A percentile compares a stretch with the other conserved stretches of the same genome.
Conservation (phyloP, 2,113 vertebrate species). For the Bathybates hornii region DNA sequence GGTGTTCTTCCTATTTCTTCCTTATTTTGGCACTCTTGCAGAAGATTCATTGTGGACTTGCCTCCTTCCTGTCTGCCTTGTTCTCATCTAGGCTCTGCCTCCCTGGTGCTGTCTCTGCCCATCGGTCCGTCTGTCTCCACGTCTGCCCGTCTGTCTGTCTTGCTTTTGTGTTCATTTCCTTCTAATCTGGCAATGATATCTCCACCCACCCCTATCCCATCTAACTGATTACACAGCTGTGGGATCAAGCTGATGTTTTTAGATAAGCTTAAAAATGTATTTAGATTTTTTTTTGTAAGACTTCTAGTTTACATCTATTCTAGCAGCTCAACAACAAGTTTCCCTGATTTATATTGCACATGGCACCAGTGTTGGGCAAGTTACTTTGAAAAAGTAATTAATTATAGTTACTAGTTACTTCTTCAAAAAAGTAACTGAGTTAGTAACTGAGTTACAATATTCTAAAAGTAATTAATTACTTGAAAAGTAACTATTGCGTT, state of each 20-base stretch:
- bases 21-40: background rate
- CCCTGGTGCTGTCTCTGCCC: background rate
- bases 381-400: background rate
- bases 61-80: conserved; percentile 37
- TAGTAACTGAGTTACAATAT: background rate
- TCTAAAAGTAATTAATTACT: background rate
- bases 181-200: background rate
- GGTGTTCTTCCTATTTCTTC: conserved; percentile 8
- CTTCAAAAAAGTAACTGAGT: background rate
- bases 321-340: background rate
- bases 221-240: background rate
- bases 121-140: background rate
- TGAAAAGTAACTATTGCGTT: background rate
- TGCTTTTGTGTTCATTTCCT: background rate
- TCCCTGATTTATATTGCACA: fast-evolving
- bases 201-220: background rate
- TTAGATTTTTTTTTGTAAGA: background rate
- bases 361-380: background rate
- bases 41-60: conserved; percentile 16
- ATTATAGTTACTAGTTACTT: background rate
- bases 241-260: background rate
- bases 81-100: background rate
- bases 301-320: background rate
- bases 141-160: background rate
- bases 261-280: background rate